phyloP scores from a whole-genome alignment of 2,888 invertebrate genomes.

The Pandemis corylana region DNA sequence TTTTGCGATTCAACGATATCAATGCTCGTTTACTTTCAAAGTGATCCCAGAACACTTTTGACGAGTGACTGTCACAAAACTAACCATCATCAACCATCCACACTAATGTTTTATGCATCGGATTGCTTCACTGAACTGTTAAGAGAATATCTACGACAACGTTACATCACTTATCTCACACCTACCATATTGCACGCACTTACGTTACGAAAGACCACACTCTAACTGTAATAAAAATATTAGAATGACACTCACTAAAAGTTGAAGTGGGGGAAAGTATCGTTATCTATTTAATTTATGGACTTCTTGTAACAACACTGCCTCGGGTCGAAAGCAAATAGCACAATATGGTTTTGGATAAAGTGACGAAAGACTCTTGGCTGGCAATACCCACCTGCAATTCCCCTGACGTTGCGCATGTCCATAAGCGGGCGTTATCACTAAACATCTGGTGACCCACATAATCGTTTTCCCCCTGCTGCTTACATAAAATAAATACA shows the following conservation, averaged over 20 bases:
- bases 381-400: neutral
- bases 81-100: neutral
- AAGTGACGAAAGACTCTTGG: neutral
- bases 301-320: neutral
- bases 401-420: neutral
- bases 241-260: conserved; percentile 13
- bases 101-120: conserved; percentile 14
- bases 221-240: conserved; percentile 26
- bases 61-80: neutral
- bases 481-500: too few relatives aligned
- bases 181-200: conserved; percentile 28
- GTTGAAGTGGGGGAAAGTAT: neutral
- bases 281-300: neutral
- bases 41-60: neutral
- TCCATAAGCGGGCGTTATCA: too few relatives aligned
- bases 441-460: too few relatives aligned
- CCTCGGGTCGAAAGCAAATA: too few relatives aligned
- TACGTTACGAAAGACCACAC: conserved; percentile 25
- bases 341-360: neutral
- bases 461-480: too few relatives aligned
- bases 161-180: conserved; percentile 30
- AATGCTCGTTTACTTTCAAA: too few relatives aligned
- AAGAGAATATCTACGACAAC: conserved; percentile 8
- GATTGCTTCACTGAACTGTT: conserved; percentile 22
- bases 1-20: too few relatives aligned